Base-by-base conservation (phyloP, 2,113 vertebrate genomes). In the Siniperca knerii region DNA sequence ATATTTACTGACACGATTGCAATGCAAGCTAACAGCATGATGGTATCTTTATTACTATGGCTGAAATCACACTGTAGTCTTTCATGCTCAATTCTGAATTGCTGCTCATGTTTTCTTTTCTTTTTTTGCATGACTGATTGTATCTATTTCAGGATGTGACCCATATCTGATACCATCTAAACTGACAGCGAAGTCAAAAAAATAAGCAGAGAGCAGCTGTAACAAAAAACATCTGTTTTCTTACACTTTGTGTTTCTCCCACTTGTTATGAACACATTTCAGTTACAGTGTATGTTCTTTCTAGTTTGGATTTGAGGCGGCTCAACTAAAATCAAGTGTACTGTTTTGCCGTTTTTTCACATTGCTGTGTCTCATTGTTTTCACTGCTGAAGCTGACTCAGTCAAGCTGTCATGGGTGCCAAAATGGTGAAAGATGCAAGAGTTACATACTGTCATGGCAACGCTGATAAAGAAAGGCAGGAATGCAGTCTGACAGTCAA, bases 141-240 rank as follows among this genome's bases (percentile, higher is more conserved):
- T 25, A 46, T 86, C 80, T 84, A 68, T 81, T 84, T 50, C 80
- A 73, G 69, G 72, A 89, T 84, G 55, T 70, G 72, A 87, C 73
- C 82, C 70, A 76, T 76, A 87, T 83, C 74, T 77, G 70, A 81
- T 86, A 67, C 65, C 61, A 66, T 71, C 33, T 18, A 72, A 90
- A 86, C 86, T 85, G 75, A 84, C 66, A 84, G 70, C 13, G 21
- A 76, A 82, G 55, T 80, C 4, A 61, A 74, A 61, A 77, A 23
- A 25, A 71, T 3, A 54, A 70, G 55, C 48, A 46, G 25, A 74
- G 57, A 85, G 76, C 68, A 55, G 67, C 74, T 79, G 77, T 35
- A 76, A 70, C 48, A 71, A 67, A 46, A 75, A 77, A 83, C 67
- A 65, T 60, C 13, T 68, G 81, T 81, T 83, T 77, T 40, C 40